phyloP scores from a whole-genome alignment of 1,140 invertebrate species.

The Leguminivora glycinivorella region DNA sequence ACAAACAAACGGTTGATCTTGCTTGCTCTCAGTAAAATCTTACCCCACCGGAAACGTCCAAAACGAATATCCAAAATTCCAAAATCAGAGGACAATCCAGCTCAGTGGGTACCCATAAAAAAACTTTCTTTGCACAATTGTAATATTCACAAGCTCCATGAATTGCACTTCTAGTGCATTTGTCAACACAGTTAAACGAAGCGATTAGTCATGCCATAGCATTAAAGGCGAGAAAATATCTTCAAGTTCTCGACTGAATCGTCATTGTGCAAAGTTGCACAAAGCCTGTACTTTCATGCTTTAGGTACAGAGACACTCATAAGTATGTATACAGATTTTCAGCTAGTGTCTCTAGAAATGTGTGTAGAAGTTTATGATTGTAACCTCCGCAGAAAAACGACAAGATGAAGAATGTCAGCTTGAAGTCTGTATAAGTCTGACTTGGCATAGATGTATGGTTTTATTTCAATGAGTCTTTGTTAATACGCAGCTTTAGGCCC shows the following conservation, averaged over 20 bases:
- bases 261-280: not conserved
- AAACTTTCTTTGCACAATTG: too few species aligned
- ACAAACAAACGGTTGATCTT: too few species aligned
- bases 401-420: not conserved
- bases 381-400: not conserved
- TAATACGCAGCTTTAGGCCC: not conserved
- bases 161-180: not conserved
- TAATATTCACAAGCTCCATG: not conserved
- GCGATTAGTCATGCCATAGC: not conserved
- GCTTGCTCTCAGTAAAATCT: too few species aligned
- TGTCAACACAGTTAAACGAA: not conserved
- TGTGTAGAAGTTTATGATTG: not conserved
- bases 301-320: not conserved
- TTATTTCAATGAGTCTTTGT: not conserved
- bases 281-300: not conserved
- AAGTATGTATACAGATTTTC: not conserved
- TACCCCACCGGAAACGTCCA: too few species aligned
- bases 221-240: conserved; percentile 4
- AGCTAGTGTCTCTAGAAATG: not conserved
- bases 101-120: too few species aligned
- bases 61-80: too few species aligned
- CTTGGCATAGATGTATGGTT: not conserved
- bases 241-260: not conserved
- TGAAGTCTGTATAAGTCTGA: not conserved
- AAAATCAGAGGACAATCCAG: too few species aligned